phyloP scores from a whole-genome alignment of 2,888 invertebrate species.

The Masnerella sp. region DNA sequence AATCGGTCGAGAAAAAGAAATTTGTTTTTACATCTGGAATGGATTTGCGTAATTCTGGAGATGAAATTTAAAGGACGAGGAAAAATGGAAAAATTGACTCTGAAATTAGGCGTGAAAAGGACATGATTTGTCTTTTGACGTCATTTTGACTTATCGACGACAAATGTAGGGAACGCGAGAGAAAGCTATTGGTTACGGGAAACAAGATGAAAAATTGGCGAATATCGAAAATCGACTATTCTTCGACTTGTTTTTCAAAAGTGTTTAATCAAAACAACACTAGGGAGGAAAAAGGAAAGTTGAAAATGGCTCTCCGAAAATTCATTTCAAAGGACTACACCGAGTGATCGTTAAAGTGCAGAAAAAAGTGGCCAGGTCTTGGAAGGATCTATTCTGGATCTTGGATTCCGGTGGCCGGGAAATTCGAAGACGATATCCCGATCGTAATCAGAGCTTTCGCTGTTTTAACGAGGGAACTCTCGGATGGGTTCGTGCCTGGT shows the following conservation, averaged over 20 bases:
- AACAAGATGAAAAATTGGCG: too few species aligned
- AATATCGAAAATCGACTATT: too few species aligned
- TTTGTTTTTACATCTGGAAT: not conserved
- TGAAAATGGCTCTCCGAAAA: too few species aligned
- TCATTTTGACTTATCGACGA: too few species aligned
- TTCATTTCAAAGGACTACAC: slow-evolving; percentile 27
- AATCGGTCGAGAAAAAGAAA: slow-evolving; percentile 20
- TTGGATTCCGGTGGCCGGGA: slow-evolving; percentile 52
- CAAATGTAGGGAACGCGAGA: too few species aligned
- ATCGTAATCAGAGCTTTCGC: slow-evolving; percentile 60
- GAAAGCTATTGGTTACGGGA: too few species aligned
- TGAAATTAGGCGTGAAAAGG: slow-evolving; percentile 10
- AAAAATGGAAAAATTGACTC: not conserved
- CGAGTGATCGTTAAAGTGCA: slow-evolving; percentile 36
- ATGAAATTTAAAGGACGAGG: not conserved
- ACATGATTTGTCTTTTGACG: slow-evolving; percentile 16
- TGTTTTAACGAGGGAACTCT: slow-evolving; percentile 57
- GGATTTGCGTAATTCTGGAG: slow-evolving; percentile 30
- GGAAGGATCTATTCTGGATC: slow-evolving; percentile 47
- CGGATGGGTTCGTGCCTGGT: slow-evolving; percentile 60
- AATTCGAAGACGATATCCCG: slow-evolving; percentile 60
- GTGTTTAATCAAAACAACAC: not conserved
- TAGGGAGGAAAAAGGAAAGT: too few species aligned
- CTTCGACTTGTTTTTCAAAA: too few species aligned
- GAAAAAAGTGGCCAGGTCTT: slow-evolving; percentile 26